phyloP scores from a whole-genome alignment of 1,140 invertebrate species.

The Pentalonia nigronervosa region DNA sequence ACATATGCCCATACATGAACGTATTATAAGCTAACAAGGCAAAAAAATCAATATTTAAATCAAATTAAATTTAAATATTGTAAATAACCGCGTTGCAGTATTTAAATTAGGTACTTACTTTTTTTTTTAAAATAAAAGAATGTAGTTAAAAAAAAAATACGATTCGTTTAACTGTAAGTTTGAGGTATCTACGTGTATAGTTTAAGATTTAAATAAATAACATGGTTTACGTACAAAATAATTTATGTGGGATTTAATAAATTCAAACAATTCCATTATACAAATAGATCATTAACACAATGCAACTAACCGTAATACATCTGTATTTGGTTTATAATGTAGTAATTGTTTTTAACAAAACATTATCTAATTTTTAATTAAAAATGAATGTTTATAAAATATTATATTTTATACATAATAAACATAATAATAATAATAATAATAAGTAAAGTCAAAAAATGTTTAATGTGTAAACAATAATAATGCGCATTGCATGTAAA shows the following conservation, averaged over 20 bases:
- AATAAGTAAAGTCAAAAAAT: not conserved
- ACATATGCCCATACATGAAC: not conserved
- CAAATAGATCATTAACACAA: too few relatives aligned
- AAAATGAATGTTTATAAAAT: slow-evolving; percentile 32
- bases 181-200: not conserved
- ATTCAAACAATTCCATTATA: too few relatives aligned
- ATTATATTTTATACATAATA: not conserved
- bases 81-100: not conserved
- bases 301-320: too few relatives aligned
- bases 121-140: not conserved
- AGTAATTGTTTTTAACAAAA: not conserved
- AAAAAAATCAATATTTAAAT: not conserved
- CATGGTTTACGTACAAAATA: not conserved
- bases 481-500: not conserved
- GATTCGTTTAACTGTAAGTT: not conserved
- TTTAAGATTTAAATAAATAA: not conserved
- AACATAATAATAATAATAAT: not conserved
- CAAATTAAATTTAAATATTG: not conserved
- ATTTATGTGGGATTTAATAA: too few relatives aligned
- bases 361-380: not conserved
- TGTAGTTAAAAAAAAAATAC: not conserved
- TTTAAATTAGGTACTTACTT: not conserved
- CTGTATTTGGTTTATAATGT: not conserved
- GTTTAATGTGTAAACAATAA: slow-evolving; percentile 4
- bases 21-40: not conserved